Base-by-base conservation (phyloP, 2,888 invertebrate genomes). In the Hermaeophaga mercurialis region DNA sequence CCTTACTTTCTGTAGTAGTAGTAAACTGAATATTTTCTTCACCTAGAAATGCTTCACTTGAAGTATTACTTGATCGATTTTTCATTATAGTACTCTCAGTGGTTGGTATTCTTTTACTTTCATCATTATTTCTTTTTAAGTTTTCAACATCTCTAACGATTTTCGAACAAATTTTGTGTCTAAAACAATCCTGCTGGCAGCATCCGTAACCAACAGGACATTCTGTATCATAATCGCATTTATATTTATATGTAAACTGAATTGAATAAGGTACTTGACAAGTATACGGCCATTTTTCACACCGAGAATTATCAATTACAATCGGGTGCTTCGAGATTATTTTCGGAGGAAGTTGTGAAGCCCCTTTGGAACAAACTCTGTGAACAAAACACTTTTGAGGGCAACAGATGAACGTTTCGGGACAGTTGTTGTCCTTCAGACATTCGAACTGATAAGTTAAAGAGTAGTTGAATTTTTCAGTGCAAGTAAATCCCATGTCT, bases 131-230 rank as follows among this genome's bases (percentile, higher is more conserved):
- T 9, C 6, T 28, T 28, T 9, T 28, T 28, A 28, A 9, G 5
- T 28, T 9, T 9, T 8, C 28, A 28, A 28, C 9, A 6, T 9
- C n/a, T 11, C 6, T 31, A 31, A 3, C 4, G 12, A 28, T 26
- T 24, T 45, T 62, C 1, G 59, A 59, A 36, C 62, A 62, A 43
- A 62, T 55, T 55, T 57, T 62, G 14, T 62, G 62, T 7, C 9
- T 12, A 26, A 59, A 62, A 28, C 62, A 62, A 26, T 31, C 53
- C 18, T 62, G 62, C 12, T 44, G 26, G 14, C 62, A 62, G 12
- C 62, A 62, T 49, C 49, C 55, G 31, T 52, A 50, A 7, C 17
- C 31, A 24, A 15, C 22, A n/a, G 62, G 62, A 50, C 62, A 62
- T 26, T 57, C 55, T 9, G 8, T 38, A 18, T 62, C 62, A 4